Base-by-base conservation (phyloP, 2,888 invertebrate species). In the Microdon myrmicae region DNA sequence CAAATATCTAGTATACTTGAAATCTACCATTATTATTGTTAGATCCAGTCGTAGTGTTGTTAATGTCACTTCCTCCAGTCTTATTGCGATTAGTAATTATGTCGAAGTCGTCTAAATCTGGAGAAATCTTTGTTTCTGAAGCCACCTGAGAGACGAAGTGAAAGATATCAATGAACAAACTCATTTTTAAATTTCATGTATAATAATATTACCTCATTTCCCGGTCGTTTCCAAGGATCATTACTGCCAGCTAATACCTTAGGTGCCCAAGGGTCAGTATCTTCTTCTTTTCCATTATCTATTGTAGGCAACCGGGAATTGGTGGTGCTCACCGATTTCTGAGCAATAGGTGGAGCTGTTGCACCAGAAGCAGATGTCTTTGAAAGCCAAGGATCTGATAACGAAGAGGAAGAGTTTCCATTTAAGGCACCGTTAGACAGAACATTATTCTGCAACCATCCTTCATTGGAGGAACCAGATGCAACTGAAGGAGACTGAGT, bases 51-150 rank as follows among this genome's bases (percentile, higher is more conserved):
- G 73, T 72, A 58, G 71, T 72, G 47, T 71, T 72, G 34, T 69
- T 60, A 4, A 58, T 58, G 60, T 70, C 25, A 55, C 72, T 70
- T 55, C 76, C 78, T 45, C 74, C 75, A 69, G 79, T 75, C 72
- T 80, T 83, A 74, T 86, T 87, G 58, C 93, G 85, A 82, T 92
- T 92, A 58, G 90, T 90, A 68, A 94, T 87, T 67, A 90, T 85
- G 79, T 93, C 93, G 80, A 94, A 94, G 77, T 94, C 93, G 78
- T 93, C 92, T 76, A 93, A 83, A 78, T 92, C 92, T 4, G 87
- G 85, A 26, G 75, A 75, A 51, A 72, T 70, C 72, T 75, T 75
- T 73, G 58, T 20, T 13, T 22, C 37, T 47, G 32, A 26, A 16
- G 37, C 41, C 35, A 39, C 44, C 61, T 61, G 25, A 9, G n/a